Evolutionary conservation across 2,888 invertebrate genomes (phyloP).

Genomic region (Campaea margaritaria): DNA sequence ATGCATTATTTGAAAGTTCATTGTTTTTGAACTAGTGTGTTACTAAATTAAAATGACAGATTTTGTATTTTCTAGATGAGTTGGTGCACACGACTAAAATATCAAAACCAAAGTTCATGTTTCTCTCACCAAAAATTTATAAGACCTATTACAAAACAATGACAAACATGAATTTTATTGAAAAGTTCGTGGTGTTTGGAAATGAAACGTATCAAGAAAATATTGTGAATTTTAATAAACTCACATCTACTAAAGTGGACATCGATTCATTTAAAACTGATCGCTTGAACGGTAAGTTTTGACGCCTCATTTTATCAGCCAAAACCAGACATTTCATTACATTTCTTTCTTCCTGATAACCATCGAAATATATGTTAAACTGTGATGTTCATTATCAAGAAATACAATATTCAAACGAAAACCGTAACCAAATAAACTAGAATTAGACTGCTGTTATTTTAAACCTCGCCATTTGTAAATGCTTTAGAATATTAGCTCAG

Average conservation of each 20-base stretch:
- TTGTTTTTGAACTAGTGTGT: neutral
- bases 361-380: too few relatives aligned
- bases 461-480: neutral
- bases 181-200: conserved; percentile 57
- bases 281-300: conserved; percentile 55
- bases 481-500: conserved; percentile 9
- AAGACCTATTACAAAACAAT: conserved; percentile 52
- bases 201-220: conserved; percentile 34
- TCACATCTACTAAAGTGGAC: conserved; percentile 42
- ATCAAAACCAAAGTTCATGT: conserved; percentile 66
- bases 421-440: neutral
- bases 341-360: too few relatives aligned
- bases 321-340: neutral
- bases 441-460: neutral
- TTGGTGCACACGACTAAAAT: conserved; percentile 61
- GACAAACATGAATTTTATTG: conserved; percentile 44
- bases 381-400: too few relatives aligned
- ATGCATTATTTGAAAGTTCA: too few relatives aligned
- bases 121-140: conserved; percentile 59
- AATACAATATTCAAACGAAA: neutral
- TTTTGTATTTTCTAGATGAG: conserved; percentile 60
- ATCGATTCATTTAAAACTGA: conserved; percentile 48
- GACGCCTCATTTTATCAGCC: too few relatives aligned
- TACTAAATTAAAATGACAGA: too few relatives aligned
- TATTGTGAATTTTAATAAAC: conserved; percentile 49